Evolutionary conservation across 2,888 invertebrate species (phyloP).

Genomic region (Pandemis heparana): DNA sequence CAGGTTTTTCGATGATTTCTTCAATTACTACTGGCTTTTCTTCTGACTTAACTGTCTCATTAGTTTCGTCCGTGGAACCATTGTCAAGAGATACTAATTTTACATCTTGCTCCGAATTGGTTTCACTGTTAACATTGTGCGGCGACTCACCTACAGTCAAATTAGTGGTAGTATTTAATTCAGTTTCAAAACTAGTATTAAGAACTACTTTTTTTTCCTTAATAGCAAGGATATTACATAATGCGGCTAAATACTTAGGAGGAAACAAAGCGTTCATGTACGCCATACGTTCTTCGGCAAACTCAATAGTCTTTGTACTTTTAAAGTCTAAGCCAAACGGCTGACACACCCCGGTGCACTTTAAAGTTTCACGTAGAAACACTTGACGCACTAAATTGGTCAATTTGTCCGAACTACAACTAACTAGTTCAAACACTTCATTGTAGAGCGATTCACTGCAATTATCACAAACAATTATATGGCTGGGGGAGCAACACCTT

Average conservation of each 20-base stretch:
- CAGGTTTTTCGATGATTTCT: conserved; percentile 57
- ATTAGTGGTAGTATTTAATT: conserved; percentile 79
- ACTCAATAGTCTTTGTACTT: conserved; percentile 83
- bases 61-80: conserved; percentile 65
- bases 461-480: conserved; percentile 90
- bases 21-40: conserved; percentile 61
- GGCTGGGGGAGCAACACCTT: conserved; percentile 90
- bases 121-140: conserved; percentile 65
- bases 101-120: conserved; percentile 69
- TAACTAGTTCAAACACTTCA: conserved; percentile 90
- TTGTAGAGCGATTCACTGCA: conserved; percentile 90
- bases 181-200: conserved; percentile 87
- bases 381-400: conserved; percentile 86
- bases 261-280: conserved; percentile 88
- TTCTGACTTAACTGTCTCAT: conserved; percentile 66
- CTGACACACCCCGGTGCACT: conserved; percentile 86
- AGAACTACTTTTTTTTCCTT: conserved; percentile 88
- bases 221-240: conserved; percentile 91
- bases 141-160: conserved; percentile 74
- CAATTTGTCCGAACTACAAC: conserved; percentile 88
- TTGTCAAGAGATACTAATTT: conserved; percentile 69
- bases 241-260: conserved; percentile 89
- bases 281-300: conserved; percentile 80
- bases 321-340: conserved; percentile 87
- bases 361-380: conserved; percentile 87